Base-by-base conservation (phyloP, 2,797 vertebrate species). In the Lagocephalus sceleratus region DNA sequence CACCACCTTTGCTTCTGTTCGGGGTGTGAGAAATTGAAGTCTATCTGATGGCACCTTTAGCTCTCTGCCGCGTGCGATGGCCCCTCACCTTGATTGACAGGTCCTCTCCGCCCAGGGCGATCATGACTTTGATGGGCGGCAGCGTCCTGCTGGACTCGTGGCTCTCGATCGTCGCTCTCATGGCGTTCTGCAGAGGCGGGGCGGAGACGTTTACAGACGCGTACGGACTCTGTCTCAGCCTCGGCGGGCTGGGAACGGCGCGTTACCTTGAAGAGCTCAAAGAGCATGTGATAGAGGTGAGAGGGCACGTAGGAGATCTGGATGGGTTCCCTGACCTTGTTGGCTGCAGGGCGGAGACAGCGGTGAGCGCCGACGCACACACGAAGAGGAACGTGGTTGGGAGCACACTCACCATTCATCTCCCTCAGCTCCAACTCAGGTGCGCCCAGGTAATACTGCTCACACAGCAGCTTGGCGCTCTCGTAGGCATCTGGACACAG, bases 281-380 rank as follows among this genome's bases (percentile, higher is more conserved):
- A 95, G 50, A 95, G 92, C 90, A 95, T 93, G 83, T 95, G 94
- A 83, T 93, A 94, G 52, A 95, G 90, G 45, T 95, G 94, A 2
- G 94, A 95, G 0, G 94, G 94, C 46, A 95, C 88, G 7, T 94
- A 94, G 44, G 94, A 92, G 57, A 95, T 93, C 60, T 90, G 80
- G 58, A 94, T 91, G 1, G 91, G 87, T 68, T 92, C 87, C 46
- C 68, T 77, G 6, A 75, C 17, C 19, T 61, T 79, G 79, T 88
- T 85, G 1, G 88, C 93, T 95, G 50, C 6, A 8, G 15, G 32
- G 57, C 11, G 15, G 20, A 60, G 48, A 50, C 14, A 16, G 32
- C 1, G n/a, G 41, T 57, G 17, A 66, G 8, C 4, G 3, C 8
- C 25, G 4, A 47, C 20, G 25, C 16, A 1, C 5, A 38, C 15